These are phyloP conservation scores for Ophiothrix spiculata DNA, from an alignment of 35 echinoderm and acorn worm species.

Conservation along the genomic window DNA sequence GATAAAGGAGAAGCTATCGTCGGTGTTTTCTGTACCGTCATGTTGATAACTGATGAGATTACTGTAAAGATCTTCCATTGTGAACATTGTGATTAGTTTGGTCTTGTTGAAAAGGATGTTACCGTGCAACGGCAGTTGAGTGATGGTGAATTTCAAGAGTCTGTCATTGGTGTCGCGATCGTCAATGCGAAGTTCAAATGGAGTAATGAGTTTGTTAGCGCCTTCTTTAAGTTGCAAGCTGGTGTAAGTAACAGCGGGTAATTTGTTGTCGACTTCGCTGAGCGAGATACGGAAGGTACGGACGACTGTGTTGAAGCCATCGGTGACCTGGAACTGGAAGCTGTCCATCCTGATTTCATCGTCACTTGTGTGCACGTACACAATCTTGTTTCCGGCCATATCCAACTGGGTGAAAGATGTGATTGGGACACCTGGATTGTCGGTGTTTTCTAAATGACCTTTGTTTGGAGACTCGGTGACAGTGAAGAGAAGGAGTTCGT, in stretches of 20 bases:
- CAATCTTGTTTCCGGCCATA: conserved; percentile 94
- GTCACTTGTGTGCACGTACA: conserved; percentile 89
- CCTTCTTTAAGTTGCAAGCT: conserved; percentile 72
- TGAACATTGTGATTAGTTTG: conserved; percentile 67
- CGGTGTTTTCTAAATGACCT: conserved; percentile 93
- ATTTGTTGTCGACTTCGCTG: conserved; percentile 94
- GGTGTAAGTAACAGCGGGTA: conserved; percentile 78
- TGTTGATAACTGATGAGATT: conserved; percentile 99
- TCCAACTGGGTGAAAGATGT: conserved; percentile 90
- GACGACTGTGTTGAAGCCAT: conserved; percentile 95
- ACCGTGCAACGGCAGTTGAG: conserved; percentile 87
- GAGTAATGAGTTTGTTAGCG: conserved; percentile 89
- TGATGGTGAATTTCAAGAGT: conserved; percentile 73
- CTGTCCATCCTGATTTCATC: conserved; percentile 98
- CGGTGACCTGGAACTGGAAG: conserved; percentile 96
- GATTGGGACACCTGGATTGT: conserved; percentile 90
- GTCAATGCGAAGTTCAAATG: conserved; percentile 89
- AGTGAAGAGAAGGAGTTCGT: conserved; percentile 84
- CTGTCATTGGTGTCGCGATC: conserved; percentile 71
- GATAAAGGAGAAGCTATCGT: conserved; percentile 97
- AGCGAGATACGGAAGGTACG: conserved; percentile 96
- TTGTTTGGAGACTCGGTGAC: conserved; percentile 82
- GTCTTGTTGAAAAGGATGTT: conserved; percentile 86
- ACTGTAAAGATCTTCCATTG: conserved; percentile 89
- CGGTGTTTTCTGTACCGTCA: conserved; percentile 75